Conservation (phyloP, 2,888 invertebrate species). For the Apamea monoglypha region DNA sequence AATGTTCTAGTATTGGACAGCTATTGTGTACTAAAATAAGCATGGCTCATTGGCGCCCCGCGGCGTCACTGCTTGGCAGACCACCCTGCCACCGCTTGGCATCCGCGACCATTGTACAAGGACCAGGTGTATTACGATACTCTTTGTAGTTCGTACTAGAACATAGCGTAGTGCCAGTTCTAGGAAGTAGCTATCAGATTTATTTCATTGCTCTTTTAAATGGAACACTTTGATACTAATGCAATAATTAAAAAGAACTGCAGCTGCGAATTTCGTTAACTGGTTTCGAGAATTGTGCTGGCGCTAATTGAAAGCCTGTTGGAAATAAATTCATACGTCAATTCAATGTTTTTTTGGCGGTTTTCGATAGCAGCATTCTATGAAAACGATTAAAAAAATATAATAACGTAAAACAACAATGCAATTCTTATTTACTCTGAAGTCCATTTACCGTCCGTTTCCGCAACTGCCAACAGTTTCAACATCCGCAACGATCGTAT, state of each 20-base stretch:
- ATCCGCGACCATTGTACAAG: constrained; percentile 63
- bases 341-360: background rate
- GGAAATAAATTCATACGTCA: constrained; percentile 17
- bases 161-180: constrained; percentile 53
- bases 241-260: constrained; percentile 57
- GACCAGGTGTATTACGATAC: constrained; percentile 70
- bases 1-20: constrained; percentile 36
- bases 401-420: background rate
- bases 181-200: constrained; percentile 49
- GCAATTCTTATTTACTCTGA: constrained; percentile 12
- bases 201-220: constrained; percentile 37
- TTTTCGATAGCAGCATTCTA: constrained; percentile 11
- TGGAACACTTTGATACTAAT: constrained; percentile 41
- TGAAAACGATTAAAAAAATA: background rate
- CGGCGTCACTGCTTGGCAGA: constrained; percentile 79
- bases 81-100: constrained; percentile 72
- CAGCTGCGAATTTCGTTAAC: constrained; percentile 50
- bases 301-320: constrained; percentile 48
- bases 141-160: constrained; percentile 48
- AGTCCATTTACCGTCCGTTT: constrained; percentile 30
- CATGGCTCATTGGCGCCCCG: constrained; percentile 70
- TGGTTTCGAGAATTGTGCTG: constrained; percentile 50
- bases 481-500: constrained; percentile 51
- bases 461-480: constrained; percentile 42
- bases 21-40: constrained; percentile 70